A percentile compares a stretch with the other conserved stretches of the same genome.
Evolutionary conservation across 2,113 vertebrate species (phyloP).

Genomic region (Chaenocephalus aceratus): DNA sequence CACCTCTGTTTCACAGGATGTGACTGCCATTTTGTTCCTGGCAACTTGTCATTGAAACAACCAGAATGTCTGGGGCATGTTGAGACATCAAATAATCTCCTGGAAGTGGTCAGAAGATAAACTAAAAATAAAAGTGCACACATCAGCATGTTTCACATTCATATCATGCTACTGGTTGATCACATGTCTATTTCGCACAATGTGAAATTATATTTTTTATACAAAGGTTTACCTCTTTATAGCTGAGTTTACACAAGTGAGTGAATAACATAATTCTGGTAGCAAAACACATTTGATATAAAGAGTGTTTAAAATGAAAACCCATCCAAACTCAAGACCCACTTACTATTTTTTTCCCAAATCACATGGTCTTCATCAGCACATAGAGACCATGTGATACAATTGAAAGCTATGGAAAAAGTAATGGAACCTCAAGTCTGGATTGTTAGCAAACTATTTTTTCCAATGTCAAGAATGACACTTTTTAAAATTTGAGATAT

Average conservation of each 20-base stretch:
- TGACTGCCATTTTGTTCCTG: not conserved
- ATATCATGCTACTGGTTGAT: not conserved
- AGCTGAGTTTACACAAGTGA: no score
- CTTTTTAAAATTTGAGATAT: no score
- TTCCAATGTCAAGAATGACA: no score
- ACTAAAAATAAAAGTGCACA: not conserved
- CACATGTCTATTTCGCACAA: not conserved
- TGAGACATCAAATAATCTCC: not conserved
- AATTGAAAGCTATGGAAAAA: not conserved
- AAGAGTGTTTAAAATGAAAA: no score
- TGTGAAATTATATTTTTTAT: not conserved
- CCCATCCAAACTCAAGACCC: not conserved
- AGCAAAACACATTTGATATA: no score
- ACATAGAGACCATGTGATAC: not conserved
- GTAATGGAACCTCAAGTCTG: not conserved
- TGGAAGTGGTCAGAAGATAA: not conserved
- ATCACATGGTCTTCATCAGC: not conserved
- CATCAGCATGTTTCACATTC: not conserved
- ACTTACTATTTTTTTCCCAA: not conserved
- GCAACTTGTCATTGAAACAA: not conserved
- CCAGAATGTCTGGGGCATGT: not conserved
- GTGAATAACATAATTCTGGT: no score
- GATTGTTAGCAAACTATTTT: not conserved
- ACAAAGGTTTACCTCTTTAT: not conserved
- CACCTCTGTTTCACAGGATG: not conserved